Percentiles rank a stretch among this genome's conserved stretches.
Evolutionary conservation across 2,888 invertebrate species (phyloP).

Genomic region (Imbricaverruca yamaguchii): DNA sequence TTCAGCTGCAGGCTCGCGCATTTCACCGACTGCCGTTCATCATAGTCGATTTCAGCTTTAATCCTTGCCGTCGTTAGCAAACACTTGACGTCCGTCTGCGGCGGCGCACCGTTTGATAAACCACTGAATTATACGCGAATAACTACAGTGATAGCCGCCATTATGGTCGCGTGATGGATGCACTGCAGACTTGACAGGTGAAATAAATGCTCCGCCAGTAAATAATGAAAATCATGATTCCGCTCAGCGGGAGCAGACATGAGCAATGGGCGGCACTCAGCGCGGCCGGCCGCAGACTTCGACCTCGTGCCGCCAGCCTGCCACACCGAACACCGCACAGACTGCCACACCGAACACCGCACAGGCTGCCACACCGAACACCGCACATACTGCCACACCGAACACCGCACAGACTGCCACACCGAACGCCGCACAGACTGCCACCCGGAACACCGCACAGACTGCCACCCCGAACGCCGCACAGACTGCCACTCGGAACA

Average conservation of each 20-base stretch:
- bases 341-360: no score
- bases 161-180: conserved; percentile 5
- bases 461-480: no score
- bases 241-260: background rate
- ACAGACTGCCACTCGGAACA: no score
- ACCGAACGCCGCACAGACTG: no score
- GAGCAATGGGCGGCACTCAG: conserved; percentile 2
- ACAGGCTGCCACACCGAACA: no score
- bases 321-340: no score
- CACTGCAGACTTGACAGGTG: background rate
- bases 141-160: conserved; percentile 15
- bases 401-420: no score
- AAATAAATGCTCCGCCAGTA: conserved; percentile 12
- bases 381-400: no score
- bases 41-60: background rate
- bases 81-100: background rate
- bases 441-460: no score
- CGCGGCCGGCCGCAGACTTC: background rate
- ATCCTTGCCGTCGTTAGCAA: background rate
- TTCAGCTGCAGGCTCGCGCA: background rate
- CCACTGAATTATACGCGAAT: conserved; percentile 3
- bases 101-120: background rate
- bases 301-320: no score
- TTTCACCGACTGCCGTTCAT: background rate
- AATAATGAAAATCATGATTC: conserved; percentile 9